These are phyloP conservation scores for Cryptotis parvus DNA, from an alignment of 2,113 vertebrate genomes.

Conservation along the genomic window DNA sequence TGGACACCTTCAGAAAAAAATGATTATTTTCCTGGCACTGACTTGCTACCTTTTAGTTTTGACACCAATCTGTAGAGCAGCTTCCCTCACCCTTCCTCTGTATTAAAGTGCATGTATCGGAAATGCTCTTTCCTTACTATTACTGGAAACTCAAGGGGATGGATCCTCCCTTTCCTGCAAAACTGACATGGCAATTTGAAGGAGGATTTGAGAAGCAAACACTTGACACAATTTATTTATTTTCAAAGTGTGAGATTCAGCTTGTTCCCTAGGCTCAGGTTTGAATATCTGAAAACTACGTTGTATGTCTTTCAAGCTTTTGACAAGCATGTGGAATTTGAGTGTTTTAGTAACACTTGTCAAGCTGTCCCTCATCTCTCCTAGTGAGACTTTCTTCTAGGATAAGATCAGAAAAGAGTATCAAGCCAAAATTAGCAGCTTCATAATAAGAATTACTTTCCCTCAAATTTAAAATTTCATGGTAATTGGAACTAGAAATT, in stretches of 20 bases:
- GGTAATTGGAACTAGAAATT: constrained; percentile 30
- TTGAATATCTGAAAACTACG: constrained; percentile 68
- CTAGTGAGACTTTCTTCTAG: constrained; percentile 27
- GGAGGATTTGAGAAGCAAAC: constrained; percentile 56
- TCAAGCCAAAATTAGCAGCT: constrained; percentile 46
- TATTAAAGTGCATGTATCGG: background rate
- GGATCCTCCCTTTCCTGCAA: background rate
- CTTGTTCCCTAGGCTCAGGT: constrained; percentile 30
- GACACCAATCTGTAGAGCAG: background rate
- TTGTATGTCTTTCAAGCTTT: constrained; percentile 71
- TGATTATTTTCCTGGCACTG: background rate
- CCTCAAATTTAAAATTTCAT: background rate
- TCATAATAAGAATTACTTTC: constrained; percentile 53
- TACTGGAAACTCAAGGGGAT: background rate
- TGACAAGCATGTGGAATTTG: constrained; percentile 65
- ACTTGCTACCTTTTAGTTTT: background rate
- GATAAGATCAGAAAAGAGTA: background rate
- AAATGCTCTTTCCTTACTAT: background rate
- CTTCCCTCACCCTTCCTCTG: background rate
- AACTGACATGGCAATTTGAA: constrained; percentile 37
- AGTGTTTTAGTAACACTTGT: constrained; percentile 54
- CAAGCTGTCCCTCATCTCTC: background rate
- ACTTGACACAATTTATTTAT: constrained; percentile 62
- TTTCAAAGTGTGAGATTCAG: constrained; percentile 60
- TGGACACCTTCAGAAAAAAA: background rate